Conservation (phyloP, 30 jellyfish, hydroid and myxozoan species). For the Sanderia malayensis region DNA sequence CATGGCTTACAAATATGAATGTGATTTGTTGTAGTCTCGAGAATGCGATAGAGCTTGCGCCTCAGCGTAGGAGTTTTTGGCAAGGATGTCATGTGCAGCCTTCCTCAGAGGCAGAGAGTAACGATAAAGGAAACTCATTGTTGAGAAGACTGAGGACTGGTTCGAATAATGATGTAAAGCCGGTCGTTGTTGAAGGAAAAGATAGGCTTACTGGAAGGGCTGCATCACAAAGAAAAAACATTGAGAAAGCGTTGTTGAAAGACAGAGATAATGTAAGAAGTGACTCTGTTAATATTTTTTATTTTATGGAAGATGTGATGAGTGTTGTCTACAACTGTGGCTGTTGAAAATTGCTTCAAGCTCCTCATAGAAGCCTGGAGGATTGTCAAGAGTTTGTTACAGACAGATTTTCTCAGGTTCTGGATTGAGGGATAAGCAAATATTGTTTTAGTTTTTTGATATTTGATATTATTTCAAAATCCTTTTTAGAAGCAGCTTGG, state of each 20-base stretch:
- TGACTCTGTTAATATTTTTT: neutral
- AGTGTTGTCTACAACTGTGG: too few relatives aligned
- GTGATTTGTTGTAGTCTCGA: slow-evolving; percentile 28
- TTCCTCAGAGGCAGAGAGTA: slow-evolving; percentile 49
- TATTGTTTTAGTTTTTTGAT: too few relatives aligned
- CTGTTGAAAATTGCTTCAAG: too few relatives aligned
- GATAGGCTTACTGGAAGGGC: slow-evolving; percentile 95
- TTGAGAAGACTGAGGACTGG: slow-evolving; percentile 32
- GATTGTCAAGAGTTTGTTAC: too few relatives aligned
- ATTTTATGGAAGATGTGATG: neutral
- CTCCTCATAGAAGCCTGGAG: too few relatives aligned
- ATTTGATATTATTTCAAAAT: too few relatives aligned
- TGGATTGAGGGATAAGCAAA: too few relatives aligned
- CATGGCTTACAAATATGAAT: too few relatives aligned
- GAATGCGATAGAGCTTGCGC: slow-evolving; percentile 84
- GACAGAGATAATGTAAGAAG: slow-evolving; percentile 62
- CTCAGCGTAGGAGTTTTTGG: slow-evolving; percentile 85
- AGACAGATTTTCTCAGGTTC: too few relatives aligned
- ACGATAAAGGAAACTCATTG: slow-evolving; percentile 43
- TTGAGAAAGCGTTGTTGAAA: slow-evolving; percentile 51
- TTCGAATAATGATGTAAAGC: slow-evolving; percentile 23
- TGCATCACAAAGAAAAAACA: slow-evolving; percentile 62
- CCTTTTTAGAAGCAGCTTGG: neutral
- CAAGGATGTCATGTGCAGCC: slow-evolving; percentile 96
- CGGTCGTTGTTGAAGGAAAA: slow-evolving; percentile 54